phyloP scores from a whole-genome alignment of 1,140 invertebrate genomes.

The Portunus trituberculatus region DNA sequence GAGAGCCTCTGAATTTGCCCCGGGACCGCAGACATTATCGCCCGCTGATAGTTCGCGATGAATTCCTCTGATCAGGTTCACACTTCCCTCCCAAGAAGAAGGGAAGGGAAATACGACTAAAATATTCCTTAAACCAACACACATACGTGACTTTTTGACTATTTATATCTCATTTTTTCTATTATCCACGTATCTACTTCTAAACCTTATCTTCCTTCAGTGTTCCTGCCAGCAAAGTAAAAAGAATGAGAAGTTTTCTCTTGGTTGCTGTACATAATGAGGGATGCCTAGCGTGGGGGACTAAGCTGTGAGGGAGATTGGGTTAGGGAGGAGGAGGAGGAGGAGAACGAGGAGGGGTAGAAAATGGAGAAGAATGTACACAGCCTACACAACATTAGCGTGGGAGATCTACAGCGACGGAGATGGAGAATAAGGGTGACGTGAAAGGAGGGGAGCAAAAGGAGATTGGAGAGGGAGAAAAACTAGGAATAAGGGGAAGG shows the following conservation, averaged over 20 bases:
- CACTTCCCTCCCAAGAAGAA: neutral
- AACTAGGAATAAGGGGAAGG: neutral
- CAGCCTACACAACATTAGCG: neutral
- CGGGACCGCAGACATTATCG: neutral
- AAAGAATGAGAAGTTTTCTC: too few relatives aligned
- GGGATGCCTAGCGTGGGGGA: neutral
- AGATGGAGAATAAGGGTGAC: constrained; percentile 28
- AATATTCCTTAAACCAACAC: too few relatives aligned
- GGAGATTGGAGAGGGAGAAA: neutral
- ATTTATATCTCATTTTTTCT: too few relatives aligned
- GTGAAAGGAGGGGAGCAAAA: neutral
- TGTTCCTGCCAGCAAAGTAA: too few relatives aligned
- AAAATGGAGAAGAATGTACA: neutral
- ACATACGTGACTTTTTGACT: too few relatives aligned
- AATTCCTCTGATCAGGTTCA: neutral
- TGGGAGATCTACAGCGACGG: neutral
- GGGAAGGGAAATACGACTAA: too few relatives aligned
- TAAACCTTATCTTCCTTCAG: too few relatives aligned
- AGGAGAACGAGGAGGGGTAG: neutral
- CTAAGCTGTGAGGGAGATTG: neutral
- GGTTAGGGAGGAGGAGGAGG: neutral
- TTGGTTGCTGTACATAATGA: neutral
- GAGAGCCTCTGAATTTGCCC: neutral
- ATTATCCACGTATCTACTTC: too few relatives aligned
- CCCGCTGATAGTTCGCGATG: neutral